These are phyloP conservation scores for Acrocera orbiculus DNA, from an alignment of 2,888 invertebrate genomes.

Conservation along the genomic window DNA sequence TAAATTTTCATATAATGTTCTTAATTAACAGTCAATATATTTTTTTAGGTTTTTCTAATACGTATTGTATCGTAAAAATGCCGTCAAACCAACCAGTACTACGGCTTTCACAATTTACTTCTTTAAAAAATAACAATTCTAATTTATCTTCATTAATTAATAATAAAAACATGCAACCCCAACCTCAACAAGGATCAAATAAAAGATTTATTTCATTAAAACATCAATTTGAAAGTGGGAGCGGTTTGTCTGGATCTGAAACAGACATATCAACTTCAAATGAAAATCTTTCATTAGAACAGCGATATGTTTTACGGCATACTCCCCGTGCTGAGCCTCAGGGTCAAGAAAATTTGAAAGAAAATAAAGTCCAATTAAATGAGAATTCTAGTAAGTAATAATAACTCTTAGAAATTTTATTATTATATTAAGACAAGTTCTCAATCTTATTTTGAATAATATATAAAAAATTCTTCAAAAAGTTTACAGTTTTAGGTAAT, in stretches of 20 bases:
- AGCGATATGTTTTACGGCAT: conserved; percentile 56
- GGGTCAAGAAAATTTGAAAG: conserved; percentile 64
- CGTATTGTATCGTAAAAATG: too few relatives aligned
- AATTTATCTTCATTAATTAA: conserved; percentile 4
- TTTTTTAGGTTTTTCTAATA: too few relatives aligned
- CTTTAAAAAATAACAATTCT: too few relatives aligned
- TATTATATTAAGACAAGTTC: background rate
- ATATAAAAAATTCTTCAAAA: background rate
- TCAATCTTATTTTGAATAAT: background rate
- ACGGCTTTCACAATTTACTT: conserved; percentile 14
- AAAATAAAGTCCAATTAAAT: conserved; percentile 21
- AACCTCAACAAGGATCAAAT: conserved; percentile 8
- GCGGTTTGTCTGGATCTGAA: conserved; percentile 59
- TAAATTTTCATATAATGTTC: background rate
- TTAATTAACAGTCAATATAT: background rate
- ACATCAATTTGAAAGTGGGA: conserved; percentile 9
- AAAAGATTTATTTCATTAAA: conserved; percentile 7
- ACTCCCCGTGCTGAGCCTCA: conserved; percentile 71
- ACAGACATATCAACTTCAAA: conserved; percentile 80
- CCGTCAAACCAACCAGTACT: conserved; percentile 15
- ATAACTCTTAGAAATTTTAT: background rate
- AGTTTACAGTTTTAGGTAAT: background rate
- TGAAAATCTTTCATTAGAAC: conserved; percentile 73
- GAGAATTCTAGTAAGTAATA: conserved; percentile 6
- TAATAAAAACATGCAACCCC: conserved; percentile 10